These are phyloP conservation scores for Syngnathus acus DNA, from an alignment of 2,797 vertebrate species.

Conservation along the genomic window DNA sequence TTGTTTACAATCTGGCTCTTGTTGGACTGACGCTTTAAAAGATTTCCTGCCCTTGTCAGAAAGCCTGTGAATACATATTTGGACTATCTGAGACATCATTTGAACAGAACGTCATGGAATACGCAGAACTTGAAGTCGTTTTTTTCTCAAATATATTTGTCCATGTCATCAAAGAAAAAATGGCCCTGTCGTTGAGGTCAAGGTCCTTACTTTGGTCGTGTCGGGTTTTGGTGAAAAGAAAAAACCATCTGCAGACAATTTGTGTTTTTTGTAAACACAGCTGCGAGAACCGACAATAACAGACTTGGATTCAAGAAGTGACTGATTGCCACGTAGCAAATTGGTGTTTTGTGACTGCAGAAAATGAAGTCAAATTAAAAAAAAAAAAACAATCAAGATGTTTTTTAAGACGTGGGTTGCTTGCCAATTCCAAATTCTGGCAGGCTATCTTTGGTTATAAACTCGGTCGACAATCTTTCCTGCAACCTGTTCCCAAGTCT, in stretches of 20 bases:
- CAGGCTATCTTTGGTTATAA: background rate
- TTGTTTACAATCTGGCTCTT: constrained; percentile 52
- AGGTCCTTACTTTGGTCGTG: background rate
- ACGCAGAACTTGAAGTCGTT: background rate
- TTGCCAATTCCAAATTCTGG: constrained; percentile 14
- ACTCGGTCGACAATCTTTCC: background rate
- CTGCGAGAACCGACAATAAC: constrained; percentile 44
- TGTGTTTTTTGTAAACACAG: constrained; percentile 56
- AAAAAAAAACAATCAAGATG: too few species aligned
- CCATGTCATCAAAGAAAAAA: background rate
- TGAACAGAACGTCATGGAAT: background rate
- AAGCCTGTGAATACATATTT: constrained; percentile 28
- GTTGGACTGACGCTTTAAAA: constrained; percentile 40
- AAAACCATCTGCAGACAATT: constrained; percentile 58
- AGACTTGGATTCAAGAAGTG: constrained; percentile 26
- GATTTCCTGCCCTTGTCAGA: constrained; percentile 8
- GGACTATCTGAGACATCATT: constrained; percentile 19
- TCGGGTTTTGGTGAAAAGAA: constrained; percentile 6
- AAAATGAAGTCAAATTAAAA: too few species aligned
- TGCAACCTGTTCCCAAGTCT: constrained; percentile 20
- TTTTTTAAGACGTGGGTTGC: background rate
- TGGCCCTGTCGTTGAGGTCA: background rate
- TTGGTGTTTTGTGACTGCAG: constrained; percentile 26
- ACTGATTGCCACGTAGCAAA: constrained; percentile 12
- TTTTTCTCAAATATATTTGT: background rate